phyloP scores from a whole-genome alignment of 2,797 vertebrate species.

The Clarias fuscus region DNA sequence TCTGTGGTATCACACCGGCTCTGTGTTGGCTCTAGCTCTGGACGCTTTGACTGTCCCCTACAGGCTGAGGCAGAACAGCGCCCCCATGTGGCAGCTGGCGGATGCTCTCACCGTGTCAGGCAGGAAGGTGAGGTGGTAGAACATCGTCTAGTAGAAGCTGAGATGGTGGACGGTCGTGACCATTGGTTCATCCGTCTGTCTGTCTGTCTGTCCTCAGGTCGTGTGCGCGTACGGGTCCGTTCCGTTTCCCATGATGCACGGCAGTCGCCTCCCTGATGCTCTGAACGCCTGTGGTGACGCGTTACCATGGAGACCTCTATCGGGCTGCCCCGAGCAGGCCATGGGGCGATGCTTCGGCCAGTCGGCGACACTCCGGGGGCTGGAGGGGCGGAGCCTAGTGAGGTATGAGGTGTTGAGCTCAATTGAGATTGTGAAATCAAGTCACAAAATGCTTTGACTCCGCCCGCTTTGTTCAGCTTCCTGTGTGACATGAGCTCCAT shows the following conservation, averaged over 20 bases:
- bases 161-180: no score
- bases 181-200: neutral
- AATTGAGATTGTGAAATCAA: no score
- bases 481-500: no score
- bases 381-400: conserved; percentile 62
- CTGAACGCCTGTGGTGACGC: conserved; percentile 63
- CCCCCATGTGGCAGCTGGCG: conserved; percentile 83
- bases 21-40: conserved; percentile 83
- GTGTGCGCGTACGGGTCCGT: conserved; percentile 79
- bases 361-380: conserved; percentile 81
- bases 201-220: conserved; percentile 68
- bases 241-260: conserved; percentile 79
- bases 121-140: conserved; percentile 76
- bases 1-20: conserved; percentile 86
- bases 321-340: conserved; percentile 68
- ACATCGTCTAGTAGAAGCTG: conserved; percentile 74
- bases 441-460: neutral
- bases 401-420: conserved; percentile 70
- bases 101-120: conserved; percentile 79
- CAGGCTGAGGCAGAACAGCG: conserved; percentile 71
- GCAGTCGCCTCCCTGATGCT: conserved; percentile 73
- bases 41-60: conserved; percentile 84
- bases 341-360: conserved; percentile 79
- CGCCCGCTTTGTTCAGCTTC: no score
- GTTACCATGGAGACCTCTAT: conserved; percentile 81